phyloP scores from a whole-genome alignment of 92 coral and sea anemone genomes.

The Porites divaricata region DNA sequence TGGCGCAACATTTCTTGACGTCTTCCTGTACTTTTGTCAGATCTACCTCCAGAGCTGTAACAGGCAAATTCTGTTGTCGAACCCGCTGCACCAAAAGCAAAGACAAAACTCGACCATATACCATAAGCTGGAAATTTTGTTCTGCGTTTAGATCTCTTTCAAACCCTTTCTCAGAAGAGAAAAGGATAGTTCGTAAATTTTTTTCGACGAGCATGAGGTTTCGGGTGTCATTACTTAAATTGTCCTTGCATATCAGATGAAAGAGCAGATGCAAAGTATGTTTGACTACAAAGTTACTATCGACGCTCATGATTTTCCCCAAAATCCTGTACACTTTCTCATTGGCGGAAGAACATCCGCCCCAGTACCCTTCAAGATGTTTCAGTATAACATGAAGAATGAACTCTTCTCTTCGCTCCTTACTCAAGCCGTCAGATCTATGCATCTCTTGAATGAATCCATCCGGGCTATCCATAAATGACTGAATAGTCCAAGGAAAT shows the following conservation, averaged over 20 bases:
- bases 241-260: constrained; percentile 11
- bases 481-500: not conserved
- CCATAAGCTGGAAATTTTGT: constrained; percentile 5
- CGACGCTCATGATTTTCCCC: constrained; percentile 1
- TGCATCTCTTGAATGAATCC: constrained; percentile 5
- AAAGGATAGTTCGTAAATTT: not conserved
- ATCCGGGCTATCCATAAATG: not conserved
- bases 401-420: constrained; percentile 5
- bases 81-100: constrained; percentile 3
- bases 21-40: constrained; percentile 12
- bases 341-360: constrained; percentile 1
- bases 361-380: constrained; percentile 1
- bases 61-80: not conserved
- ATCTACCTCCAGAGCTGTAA: not conserved
- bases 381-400: not conserved
- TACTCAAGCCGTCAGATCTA: not conserved
- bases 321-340: constrained; percentile 7
- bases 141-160: not conserved
- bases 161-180: not conserved
- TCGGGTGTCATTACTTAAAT: not conserved
- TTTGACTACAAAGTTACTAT: not conserved
- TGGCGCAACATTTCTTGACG: not conserved
- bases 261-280: constrained; percentile 17
- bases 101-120: constrained; percentile 20
- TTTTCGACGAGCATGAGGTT: constrained; percentile 13